Base-by-base conservation (phyloP, 2,113 vertebrate species). In the Apteryx mantelli region DNA sequence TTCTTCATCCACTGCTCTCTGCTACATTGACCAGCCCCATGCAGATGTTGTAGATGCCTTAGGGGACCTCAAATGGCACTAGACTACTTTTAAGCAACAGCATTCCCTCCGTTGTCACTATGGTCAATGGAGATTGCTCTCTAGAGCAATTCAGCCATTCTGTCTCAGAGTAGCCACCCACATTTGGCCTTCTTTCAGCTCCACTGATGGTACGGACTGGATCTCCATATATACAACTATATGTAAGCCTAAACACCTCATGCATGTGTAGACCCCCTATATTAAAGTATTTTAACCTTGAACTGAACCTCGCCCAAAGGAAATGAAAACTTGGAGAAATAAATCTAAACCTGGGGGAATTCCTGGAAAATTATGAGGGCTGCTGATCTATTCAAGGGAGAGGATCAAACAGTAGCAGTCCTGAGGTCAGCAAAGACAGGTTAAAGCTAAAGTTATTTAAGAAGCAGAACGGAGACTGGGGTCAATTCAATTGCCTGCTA, bases 71-170 rank as follows among this genome's bases (percentile, higher is more conserved):
- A 88, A 38, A 70, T 9, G 48, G 20, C 11, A 6, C 18, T 58
- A 81, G 44, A 6, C 15, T 40, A 19, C 1, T 68, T 77, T 74
- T 44, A 74, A 82, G 82, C 13, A 76, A 25, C 32, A 65, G 1
- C 0, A 0, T 26, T 80, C 8, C 4, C 8, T 84, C 7, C 17
- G 68, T 88, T 73, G 8, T 53, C 34, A 24, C 52, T 55, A 56
- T 16, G 74, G 52, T 40, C 42, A 55, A 66, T 36, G 36, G 42
- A n/a, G n/a, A 46, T 46, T 42, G 28, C 18, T 64, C 48, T 17
- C n/a, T 16, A 17, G 32, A 73, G 15, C 5, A 26, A 36, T 58
- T 87, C 70, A 83, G 68, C 13, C 8, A 13, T n/a, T 82, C 38
- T 74, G 32, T 10, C 38, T 68, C 48, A 58, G 85, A 82, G 5